phyloP scores from a whole-genome alignment of 2,888 invertebrate species.

The Nemurella pictetii region DNA sequence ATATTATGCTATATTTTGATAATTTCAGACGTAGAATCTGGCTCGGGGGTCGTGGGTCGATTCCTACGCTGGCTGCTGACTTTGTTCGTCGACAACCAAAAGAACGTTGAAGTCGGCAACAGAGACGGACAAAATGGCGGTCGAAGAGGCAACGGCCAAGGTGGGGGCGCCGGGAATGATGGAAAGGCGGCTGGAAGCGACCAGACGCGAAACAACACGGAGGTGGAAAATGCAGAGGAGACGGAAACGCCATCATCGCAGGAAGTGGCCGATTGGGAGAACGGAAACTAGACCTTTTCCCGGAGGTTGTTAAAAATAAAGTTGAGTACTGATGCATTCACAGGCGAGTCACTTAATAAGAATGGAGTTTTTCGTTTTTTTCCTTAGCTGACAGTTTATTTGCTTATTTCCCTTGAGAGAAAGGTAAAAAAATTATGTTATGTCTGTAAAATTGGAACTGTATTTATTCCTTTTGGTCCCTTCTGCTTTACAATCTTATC shows the following conservation, averaged over 20 bases:
- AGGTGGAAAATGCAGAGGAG: neutral
- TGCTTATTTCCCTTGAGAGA: no score
- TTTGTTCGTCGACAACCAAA: neutral
- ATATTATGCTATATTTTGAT: no score
- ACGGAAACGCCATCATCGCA: neutral
- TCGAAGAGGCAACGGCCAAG: neutral
- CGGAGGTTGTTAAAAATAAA: no score
- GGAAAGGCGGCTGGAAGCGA: neutral
- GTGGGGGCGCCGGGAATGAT: neutral
- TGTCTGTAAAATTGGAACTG: no score
- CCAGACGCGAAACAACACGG: neutral
- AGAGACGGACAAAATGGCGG: neutral
- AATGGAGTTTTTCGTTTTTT: no score
- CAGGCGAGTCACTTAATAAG: no score
- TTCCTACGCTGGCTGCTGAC: neutral
- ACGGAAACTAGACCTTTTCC: neutral
- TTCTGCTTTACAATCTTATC: no score
- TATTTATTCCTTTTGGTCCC: no score
- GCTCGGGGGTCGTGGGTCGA: neutral
- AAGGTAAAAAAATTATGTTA: no score
- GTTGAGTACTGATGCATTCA: no score
- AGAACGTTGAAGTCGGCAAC: neutral
- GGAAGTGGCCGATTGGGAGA: neutral
- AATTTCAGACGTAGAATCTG: neutral
- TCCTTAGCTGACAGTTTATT: no score